These are phyloP conservation scores for Cebidichthys violaceus DNA, from an alignment of 2,113 vertebrate species.

Conservation along the genomic window DNA sequence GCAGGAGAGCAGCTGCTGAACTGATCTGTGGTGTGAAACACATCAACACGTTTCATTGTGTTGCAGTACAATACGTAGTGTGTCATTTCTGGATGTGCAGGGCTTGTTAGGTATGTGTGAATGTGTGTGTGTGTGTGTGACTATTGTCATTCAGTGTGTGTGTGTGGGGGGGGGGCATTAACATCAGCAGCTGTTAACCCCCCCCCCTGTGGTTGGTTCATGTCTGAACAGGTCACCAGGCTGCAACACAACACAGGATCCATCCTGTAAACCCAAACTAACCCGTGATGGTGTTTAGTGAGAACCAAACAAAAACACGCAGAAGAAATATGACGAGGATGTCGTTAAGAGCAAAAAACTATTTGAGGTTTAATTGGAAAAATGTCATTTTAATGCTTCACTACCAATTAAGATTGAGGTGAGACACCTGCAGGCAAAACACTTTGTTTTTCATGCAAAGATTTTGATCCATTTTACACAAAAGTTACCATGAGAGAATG, in stretches of 20 bases:
- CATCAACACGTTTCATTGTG: neutral
- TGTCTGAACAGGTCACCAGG: conserved; percentile 60
- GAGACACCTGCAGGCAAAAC: too few relatives aligned
- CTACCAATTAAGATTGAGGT: too few relatives aligned
- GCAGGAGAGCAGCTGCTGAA: conserved; percentile 21
- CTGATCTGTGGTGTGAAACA: neutral
- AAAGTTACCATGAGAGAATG: neutral
- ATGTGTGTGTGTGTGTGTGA: conserved; percentile 3
- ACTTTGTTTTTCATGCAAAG: too few relatives aligned
- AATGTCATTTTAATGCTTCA: too few relatives aligned
- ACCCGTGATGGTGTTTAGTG: too few relatives aligned
- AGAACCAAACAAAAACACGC: neutral
- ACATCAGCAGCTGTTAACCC: conserved; percentile 61
- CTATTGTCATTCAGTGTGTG: too few relatives aligned
- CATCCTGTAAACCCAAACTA: neutral
- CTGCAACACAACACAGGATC: conserved; percentile 39
- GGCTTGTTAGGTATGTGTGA: neutral
- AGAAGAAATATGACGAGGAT: too few relatives aligned
- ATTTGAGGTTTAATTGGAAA: too few relatives aligned
- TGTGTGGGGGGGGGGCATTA: neutral
- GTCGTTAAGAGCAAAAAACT: too few relatives aligned
- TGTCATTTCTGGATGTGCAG: neutral
- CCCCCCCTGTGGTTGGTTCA: conserved; percentile 56
- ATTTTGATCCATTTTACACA: neutral
- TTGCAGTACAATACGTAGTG: neutral